Percentiles rank a stretch among this genome's conserved stretches.
Conservation (phyloP, 2,113 vertebrate genomes). For the Podarcis raffonei region DNA sequence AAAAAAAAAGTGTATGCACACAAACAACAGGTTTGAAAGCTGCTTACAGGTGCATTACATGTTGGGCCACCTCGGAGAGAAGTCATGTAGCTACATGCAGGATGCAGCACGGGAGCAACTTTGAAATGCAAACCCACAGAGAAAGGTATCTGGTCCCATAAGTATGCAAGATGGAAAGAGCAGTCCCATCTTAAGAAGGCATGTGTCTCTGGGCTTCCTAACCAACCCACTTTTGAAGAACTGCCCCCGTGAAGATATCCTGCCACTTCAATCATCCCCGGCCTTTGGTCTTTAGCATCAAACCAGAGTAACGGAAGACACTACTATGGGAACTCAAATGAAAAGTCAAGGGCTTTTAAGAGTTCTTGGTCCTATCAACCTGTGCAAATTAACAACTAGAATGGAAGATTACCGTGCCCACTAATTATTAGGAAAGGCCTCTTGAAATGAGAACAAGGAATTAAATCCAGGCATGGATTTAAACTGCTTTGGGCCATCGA, state of each 20-base stretch:
- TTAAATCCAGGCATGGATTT: not conserved
- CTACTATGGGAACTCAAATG: not conserved
- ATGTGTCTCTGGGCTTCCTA: not conserved
- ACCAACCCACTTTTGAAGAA: too few relatives aligned
- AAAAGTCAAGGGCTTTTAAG: too few relatives aligned
- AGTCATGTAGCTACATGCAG: not conserved
- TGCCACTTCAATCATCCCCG: not conserved
- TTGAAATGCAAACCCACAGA: not conserved
- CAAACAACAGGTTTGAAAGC: not conserved
- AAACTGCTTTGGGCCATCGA: not conserved
- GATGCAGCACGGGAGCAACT: not conserved
- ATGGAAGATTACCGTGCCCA: not conserved
- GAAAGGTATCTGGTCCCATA: too few relatives aligned
- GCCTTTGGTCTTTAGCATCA: not conserved
- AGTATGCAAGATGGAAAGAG: not conserved
- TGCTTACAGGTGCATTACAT: not conserved
- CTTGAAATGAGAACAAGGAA: not conserved
- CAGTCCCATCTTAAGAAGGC: not conserved
- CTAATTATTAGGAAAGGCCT: not conserved
- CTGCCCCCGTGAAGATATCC: not conserved
- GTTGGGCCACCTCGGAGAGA: not conserved
- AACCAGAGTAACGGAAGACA: not conserved
- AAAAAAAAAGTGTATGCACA: not conserved
- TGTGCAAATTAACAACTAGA: not conserved
- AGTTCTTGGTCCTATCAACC: too few relatives aligned